Evolutionary conservation across 2,113 vertebrate genomes (phyloP).

Genomic region (Malurus alboscapulatus): DNA sequence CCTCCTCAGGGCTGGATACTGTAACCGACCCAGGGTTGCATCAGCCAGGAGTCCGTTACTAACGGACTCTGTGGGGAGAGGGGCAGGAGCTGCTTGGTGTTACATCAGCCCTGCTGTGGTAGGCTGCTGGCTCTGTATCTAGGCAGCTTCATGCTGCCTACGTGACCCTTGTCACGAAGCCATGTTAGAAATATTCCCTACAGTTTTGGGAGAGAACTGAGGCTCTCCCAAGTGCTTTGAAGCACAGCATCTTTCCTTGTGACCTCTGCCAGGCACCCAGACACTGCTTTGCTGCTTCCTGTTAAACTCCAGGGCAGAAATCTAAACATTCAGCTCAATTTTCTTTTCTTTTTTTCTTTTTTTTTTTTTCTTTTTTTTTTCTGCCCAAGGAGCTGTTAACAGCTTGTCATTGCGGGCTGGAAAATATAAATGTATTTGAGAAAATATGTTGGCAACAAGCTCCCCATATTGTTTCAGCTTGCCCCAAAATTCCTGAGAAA

Average conservation of each 20-base stretch:
- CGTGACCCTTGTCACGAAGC: too few relatives aligned
- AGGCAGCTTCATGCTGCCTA: too few relatives aligned
- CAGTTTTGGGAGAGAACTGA: not conserved
- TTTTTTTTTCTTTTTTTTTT: not conserved
- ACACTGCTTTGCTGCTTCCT: accelerated
- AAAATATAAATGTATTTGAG: slow-evolving; percentile 8
- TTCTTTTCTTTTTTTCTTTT: not conserved
- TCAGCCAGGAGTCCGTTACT: too few relatives aligned
- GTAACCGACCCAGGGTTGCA: too few relatives aligned
- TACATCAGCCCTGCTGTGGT: too few relatives aligned
- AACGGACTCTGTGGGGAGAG: too few relatives aligned
- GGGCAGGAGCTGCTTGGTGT: too few relatives aligned
- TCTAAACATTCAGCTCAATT: not conserved
- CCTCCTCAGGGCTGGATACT: too few relatives aligned
- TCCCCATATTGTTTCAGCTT: slow-evolving; percentile 16
- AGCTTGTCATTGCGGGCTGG: not conserved
- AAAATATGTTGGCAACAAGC: slow-evolving; percentile 35
- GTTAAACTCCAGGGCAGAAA: not conserved
- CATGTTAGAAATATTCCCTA: too few relatives aligned
- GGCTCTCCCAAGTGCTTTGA: not conserved
- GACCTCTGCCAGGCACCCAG: not conserved
- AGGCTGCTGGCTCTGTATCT: too few relatives aligned
- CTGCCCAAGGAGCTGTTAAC: not conserved
- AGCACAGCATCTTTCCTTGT: not conserved
- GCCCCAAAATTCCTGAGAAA: not conserved